These are phyloP conservation scores for Phymorhynchus buccinoides DNA, from an alignment of 1,140 invertebrate species.

Conservation along the genomic window DNA sequence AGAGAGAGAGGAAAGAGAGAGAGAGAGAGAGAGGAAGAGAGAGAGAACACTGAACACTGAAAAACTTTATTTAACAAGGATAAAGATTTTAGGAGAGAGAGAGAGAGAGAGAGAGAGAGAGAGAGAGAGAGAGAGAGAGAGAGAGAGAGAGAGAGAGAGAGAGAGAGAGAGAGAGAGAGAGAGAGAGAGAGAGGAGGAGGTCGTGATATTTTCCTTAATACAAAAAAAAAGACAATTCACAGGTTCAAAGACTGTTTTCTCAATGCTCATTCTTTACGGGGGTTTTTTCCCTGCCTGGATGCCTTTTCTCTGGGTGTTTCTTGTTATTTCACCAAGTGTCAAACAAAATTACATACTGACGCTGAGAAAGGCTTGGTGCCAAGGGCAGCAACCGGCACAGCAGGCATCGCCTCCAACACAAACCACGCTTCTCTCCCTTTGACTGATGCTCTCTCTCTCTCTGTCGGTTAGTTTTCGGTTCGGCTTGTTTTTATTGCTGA, in stretches of 20 bases:
- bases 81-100: neutral
- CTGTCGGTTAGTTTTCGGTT: no score
- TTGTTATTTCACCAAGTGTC: neutral
- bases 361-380: no score
- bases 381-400: no score
- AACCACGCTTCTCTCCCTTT: no score
- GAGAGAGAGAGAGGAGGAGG: neutral
- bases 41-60: neutral
- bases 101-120: constrained; percentile 2
- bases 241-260: no score
- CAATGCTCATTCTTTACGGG: no score
- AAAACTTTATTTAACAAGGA: neutral
- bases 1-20: neutral
- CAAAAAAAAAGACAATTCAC: neutral
- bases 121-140: neutral
- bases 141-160: neutral
- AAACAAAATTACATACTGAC: no score
- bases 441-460: no score
- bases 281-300: no score
- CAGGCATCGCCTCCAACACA: no score
- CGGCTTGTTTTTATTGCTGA: no score
- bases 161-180: neutral
- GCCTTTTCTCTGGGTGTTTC: neutral
- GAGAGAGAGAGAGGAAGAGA: neutral
- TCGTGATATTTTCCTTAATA: no score